phyloP scores from a whole-genome alignment of 2,113 vertebrate genomes.

The Pelodiscus sinensis region DNA sequence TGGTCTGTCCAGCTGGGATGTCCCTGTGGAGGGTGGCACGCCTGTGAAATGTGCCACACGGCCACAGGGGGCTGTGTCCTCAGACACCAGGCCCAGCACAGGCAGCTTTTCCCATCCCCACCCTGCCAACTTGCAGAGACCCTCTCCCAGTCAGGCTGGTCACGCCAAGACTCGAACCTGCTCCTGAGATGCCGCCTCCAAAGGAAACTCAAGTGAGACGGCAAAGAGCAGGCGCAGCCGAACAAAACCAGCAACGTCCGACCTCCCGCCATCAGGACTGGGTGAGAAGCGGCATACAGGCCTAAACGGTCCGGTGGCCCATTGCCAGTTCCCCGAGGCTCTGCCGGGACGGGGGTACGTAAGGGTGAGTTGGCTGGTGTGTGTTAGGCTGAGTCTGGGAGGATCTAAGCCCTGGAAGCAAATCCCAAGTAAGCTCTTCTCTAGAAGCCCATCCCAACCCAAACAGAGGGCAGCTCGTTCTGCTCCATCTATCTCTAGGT shows the following conservation, averaged over 20 bases:
- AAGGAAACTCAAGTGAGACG: neutral
- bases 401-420: no score
- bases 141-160: neutral
- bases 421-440: no score
- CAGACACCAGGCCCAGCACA: neutral
- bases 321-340: neutral
- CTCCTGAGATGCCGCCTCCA: neutral
- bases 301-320: neutral
- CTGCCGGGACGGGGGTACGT: neutral
- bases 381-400: no score
- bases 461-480: neutral
- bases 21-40: constrained; percentile 1
- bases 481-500: neutral
- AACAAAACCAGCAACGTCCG: neutral
- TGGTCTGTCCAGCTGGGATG: constrained; percentile 1
- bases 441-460: neutral
- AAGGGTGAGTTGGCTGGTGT: no score
- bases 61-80: neutral
- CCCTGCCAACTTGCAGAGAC: no score
- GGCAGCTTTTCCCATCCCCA: neutral
- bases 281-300: neutral
- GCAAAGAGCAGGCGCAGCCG: neutral
- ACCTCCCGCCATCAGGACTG: neutral
- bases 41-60: neutral
- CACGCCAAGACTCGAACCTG: neutral